These are phyloP conservation scores for Triops cancriformis DNA, from an alignment of 1,140 invertebrate genomes.

Conservation along the genomic window DNA sequence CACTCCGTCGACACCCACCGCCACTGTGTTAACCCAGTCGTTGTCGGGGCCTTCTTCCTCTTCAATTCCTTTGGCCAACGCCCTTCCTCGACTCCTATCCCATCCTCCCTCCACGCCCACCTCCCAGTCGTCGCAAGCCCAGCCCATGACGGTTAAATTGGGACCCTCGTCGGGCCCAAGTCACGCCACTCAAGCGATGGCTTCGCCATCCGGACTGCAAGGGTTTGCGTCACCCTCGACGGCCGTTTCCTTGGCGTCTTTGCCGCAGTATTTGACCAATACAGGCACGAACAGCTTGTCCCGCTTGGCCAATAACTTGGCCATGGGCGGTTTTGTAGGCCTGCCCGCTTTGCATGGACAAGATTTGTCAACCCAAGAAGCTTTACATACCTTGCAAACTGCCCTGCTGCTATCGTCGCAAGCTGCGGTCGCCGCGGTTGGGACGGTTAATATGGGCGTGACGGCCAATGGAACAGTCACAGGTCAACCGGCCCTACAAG, in stretches of 20 bases:
- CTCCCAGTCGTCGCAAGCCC: conserved; percentile 17
- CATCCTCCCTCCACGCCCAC: conserved; percentile 39
- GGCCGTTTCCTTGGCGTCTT: conserved; percentile 28
- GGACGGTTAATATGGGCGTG: conserved; percentile 14
- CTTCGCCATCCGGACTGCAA: background rate
- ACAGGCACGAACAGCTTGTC: background rate
- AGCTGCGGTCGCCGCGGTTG: conserved; percentile 32
- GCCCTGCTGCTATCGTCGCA: conserved; percentile 46
- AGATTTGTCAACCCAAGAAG: conserved; percentile 47
- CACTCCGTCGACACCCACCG: conserved; percentile 32
- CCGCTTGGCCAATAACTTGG: conserved; percentile 11
- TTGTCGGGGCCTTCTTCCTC: conserved; percentile 42
- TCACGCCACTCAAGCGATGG: background rate
- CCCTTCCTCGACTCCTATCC: conserved; percentile 54
- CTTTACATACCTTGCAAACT: conserved; percentile 53
- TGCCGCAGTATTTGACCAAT: background rate
- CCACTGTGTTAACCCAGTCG: conserved; percentile 22
- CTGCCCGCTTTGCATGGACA: conserved; percentile 37
- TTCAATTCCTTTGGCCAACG: conserved; percentile 53
- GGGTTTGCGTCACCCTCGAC: conserved; percentile 23
- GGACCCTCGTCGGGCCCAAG: background rate
- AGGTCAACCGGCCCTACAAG: conserved; percentile 36
- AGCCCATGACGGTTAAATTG: conserved; percentile 5
- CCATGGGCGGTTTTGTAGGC: conserved; percentile 34
- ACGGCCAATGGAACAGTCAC: conserved; percentile 37